Percentiles rank a stretch among this genome's conserved stretches.
Evolutionary conservation across 2,113 vertebrate genomes (phyloP).

Genomic region (Ginglymostoma cirratum): DNA sequence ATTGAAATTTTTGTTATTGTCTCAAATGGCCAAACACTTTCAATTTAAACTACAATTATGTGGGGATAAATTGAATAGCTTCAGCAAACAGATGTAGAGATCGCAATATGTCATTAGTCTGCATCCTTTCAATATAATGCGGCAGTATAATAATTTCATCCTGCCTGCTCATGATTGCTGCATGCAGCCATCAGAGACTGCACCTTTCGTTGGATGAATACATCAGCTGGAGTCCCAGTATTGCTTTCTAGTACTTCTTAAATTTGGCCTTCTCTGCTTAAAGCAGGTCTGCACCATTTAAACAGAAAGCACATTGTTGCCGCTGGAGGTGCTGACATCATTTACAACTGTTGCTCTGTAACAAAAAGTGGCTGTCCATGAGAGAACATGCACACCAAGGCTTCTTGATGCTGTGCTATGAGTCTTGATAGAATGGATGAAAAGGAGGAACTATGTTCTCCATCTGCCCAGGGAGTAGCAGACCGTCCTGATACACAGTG

Average conservation of each 20-base stretch:
- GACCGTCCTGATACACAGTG: not conserved
- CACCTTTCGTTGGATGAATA: not conserved
- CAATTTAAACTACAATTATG: not conserved
- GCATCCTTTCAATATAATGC: not conserved
- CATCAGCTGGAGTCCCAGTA: not conserved
- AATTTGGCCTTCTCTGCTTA: not conserved
- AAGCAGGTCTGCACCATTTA: not conserved
- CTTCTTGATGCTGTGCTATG: not conserved
- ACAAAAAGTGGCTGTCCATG: not conserved
- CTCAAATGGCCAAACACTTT: not conserved
- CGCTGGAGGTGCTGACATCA: not conserved
- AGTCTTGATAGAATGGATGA: not conserved
- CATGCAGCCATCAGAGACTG: not conserved
- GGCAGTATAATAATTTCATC: not conserved
- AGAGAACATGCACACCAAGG: not conserved
- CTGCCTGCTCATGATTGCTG: not conserved
- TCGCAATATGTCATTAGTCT: not conserved
- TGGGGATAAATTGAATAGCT: not conserved
- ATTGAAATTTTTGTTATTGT: not conserved
- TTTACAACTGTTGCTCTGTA: not conserved
- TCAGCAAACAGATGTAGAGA: not conserved
- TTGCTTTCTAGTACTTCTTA: not conserved
- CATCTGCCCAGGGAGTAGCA: not conserved
- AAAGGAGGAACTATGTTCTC: not conserved
- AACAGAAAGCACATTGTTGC: not conserved